Conservation (phyloP, 2,888 invertebrate genomes). For the Macrophya annulata region DNA sequence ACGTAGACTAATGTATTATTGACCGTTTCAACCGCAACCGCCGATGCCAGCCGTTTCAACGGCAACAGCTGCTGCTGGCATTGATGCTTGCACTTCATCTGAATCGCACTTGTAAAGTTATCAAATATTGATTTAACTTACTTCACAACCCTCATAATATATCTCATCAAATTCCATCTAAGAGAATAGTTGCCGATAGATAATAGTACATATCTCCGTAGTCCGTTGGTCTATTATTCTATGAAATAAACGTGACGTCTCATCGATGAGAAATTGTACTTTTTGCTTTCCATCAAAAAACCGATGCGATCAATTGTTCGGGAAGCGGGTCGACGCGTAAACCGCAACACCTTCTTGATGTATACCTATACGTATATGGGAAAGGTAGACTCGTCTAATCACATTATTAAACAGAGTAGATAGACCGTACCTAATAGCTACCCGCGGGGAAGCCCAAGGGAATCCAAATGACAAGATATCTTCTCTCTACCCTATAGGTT, state of each 20-base stretch:
- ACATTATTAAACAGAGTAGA: slow-evolving; percentile 50
- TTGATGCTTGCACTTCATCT: slow-evolving; percentile 32
- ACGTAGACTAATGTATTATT: slow-evolving; percentile 36
- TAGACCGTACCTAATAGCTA: slow-evolving; percentile 41
- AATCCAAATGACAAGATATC: slow-evolving; percentile 56
- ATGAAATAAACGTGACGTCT: not conserved
- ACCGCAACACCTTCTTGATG: slow-evolving; percentile 32
- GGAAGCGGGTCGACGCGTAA: not conserved
- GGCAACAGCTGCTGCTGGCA: slow-evolving; percentile 32
- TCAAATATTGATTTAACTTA: slow-evolving; percentile 32
- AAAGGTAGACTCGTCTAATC: slow-evolving; percentile 47
- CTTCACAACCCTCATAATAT: not conserved
- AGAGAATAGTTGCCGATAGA: not conserved
- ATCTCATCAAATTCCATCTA: not conserved
- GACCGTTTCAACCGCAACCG: too few relatives aligned
- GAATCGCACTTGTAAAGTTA: slow-evolving; percentile 30
- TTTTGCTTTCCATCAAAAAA: not conserved
- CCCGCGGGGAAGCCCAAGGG: slow-evolving; percentile 46
- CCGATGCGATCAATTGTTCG: not conserved
- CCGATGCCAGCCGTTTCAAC: slow-evolving; percentile 42
- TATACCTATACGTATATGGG: not conserved
- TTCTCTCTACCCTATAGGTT: slow-evolving; percentile 47
- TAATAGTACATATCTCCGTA: not conserved
- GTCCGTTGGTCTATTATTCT: not conserved
- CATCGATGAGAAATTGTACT: not conserved